Evolutionary conservation across 2,797 vertebrate genomes (phyloP), one percentile per base, ranked within the genome.

Genomic region (Glyptemys insculpta): DNA sequence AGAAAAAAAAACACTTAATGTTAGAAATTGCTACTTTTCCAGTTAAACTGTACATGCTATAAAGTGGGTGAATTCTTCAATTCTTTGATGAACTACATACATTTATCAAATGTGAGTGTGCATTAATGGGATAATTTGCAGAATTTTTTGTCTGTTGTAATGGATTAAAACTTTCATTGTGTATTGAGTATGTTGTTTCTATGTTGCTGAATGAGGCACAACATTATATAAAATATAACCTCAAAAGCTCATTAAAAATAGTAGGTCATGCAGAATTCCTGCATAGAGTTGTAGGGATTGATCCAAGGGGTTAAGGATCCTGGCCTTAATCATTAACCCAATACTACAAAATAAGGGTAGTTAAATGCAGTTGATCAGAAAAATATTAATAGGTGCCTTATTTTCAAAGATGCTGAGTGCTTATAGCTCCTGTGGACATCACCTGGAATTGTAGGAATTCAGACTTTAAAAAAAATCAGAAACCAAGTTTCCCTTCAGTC

Each of bases 281-380:
- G n/a, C 82, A 74, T 85, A 62, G 54, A 4, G 59, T 85, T 95
- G 81, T 79, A 47, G 72, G 90, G 93, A 14, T 14, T 88, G 12
- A 81, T 85, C 84, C 27, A 88, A 76, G 91, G 0, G 6, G 44
- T 92, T 9, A 57, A 74, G 52, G 49, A 68, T 90, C 5, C 59
- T 85, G 86, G 29, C 27, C 21, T 12, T 91, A 72, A 85, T 91
- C 81, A 23, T 10, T 81, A 88, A 59, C 1, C 74, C 91, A 91
- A 47, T 2, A 18, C 25, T 52, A 5, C n/a, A 56, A 16, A 62
- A 74, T 88, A 94, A 59, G 4, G 10, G 4, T 1, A 68, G 1
- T 37, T 91, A 2, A 9, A 68, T 57, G 68, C 44, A 54, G 83
- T 93, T 85, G 2, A 76, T 53, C 37, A 27, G 79, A 5, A 79